A percentile compares a stretch with the other conserved stretches of the same genome.
Conservation (phyloP, 2,113 vertebrate genomes). For the Corvus cornix region DNA sequence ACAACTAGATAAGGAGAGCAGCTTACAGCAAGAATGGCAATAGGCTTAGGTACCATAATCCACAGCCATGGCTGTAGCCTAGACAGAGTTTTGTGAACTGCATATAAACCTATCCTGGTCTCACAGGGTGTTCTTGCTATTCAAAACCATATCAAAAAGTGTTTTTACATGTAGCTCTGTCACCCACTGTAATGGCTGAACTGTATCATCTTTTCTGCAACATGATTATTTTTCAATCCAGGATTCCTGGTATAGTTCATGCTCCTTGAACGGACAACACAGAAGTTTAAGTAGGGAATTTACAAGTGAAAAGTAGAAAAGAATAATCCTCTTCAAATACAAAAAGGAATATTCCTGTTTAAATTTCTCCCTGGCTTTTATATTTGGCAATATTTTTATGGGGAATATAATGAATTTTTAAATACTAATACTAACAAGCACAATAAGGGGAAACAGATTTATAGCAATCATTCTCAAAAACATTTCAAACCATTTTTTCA, state of each 20-base stretch:
- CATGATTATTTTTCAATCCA: not conserved
- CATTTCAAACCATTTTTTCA: not conserved
- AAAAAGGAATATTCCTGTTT: not conserved
- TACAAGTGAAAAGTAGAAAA: not conserved
- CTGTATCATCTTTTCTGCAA: not conserved
- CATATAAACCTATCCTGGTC: not conserved
- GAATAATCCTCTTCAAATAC: not conserved
- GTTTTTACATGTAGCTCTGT: not conserved
- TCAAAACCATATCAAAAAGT: not conserved
- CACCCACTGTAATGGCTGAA: not conserved
- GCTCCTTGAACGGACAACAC: not conserved
- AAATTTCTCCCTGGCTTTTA: not conserved
- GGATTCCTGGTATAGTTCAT: not conserved
- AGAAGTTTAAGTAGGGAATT: not conserved
- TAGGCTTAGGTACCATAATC: not conserved
- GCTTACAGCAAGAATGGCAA: conserved; percentile 22
- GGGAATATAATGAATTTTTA: not conserved
- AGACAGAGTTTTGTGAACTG: not conserved
- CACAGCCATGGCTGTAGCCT: not conserved
- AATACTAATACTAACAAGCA: not conserved
- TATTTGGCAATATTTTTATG: not conserved
- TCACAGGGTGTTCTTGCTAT: not conserved
- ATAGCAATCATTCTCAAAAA: not conserved
- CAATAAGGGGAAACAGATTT: not conserved
- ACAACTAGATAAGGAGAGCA: not conserved